Base-by-base conservation (phyloP, 2,888 invertebrate species). In the Hoplodrina ambigua region DNA sequence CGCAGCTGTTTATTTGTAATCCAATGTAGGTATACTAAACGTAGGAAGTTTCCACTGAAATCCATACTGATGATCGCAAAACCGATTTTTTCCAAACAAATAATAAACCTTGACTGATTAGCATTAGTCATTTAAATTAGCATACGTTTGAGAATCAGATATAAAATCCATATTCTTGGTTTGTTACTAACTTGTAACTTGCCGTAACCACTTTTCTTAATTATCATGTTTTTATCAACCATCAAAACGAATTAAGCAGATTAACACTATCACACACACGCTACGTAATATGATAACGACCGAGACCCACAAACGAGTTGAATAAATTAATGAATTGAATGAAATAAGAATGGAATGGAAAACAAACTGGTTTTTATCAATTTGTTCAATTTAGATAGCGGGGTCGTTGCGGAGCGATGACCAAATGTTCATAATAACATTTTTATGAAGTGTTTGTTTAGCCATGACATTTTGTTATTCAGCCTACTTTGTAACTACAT, bases 241-340 rank as follows among this genome's bases (percentile, higher is more conserved):
- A 64, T 53, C 19, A 37, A 37, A 64, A 25, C 44, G 46, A 69
- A 67, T 59, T 70, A 58, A 54, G n/a, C 2, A 55, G 72, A 81
- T 81, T 58, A 68, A 59, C 58, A 66, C 37, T 60, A 72, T 60
- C 69, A 58, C 62, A 67, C 62, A 67, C 61, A 73, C 50, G 55
- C 86, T 87, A 90, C 86, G 86, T 84, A 87, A 89, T 74, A 76
- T 72, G 86, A 86, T 81, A 72, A 82, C 80, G 84, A 75, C 78
- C 83, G 80, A 86, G 86, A 86, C 87, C 85, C 65, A 87, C 79
- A 85, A 88, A 85, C 84, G 78, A 67, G 69, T 68, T 84, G 76
- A 84, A 77, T 79, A 59, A 65, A 73, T 57, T 67, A 82, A 84
- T 75, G 72, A 81, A 72, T 60, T 81, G 70, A 72, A 75, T 76